Conservation (phyloP, 2,888 invertebrate genomes). For the Galeopsomyia nigrocyanea region DNA sequence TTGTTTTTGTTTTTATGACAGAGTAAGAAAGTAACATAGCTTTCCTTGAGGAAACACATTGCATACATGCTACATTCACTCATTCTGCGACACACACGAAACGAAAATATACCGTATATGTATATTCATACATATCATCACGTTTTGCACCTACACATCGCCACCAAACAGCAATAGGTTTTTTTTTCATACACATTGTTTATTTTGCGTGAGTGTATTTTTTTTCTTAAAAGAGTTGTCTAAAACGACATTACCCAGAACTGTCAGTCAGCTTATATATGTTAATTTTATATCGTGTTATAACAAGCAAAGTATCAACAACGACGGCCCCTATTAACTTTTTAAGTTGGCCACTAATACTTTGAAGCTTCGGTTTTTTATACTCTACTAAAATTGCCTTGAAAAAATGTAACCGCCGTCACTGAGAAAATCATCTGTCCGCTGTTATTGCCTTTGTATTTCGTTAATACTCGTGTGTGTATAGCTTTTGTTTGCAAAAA, state of each 20-base stretch:
- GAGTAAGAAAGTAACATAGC: conserved; percentile 24
- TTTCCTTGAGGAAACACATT: conserved; percentile 38
- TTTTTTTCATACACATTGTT: conserved; percentile 28
- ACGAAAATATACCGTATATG: conserved; percentile 28
- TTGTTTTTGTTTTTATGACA: conserved; percentile 29
- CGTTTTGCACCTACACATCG: conserved; percentile 45
- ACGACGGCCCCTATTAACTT: conserved; percentile 52
- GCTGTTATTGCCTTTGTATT: conserved; percentile 38
- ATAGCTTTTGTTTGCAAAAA: neutral
- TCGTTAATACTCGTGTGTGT: conserved; percentile 26
- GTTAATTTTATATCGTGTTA: conserved; percentile 26
- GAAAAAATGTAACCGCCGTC: conserved; percentile 22
- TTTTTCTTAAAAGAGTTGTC: conserved; percentile 56
- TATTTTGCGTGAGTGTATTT: conserved; percentile 4
- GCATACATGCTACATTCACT: conserved; percentile 31
- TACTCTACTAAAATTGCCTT: conserved; percentile 30
- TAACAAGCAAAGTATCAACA: conserved; percentile 59
- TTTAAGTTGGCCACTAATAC: conserved; percentile 52
- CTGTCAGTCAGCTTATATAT: conserved; percentile 60
- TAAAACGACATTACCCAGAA: conserved; percentile 58
- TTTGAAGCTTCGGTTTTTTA: conserved; percentile 38
- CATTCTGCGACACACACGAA: conserved; percentile 43
- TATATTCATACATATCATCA: conserved; percentile 39
- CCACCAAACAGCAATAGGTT: conserved; percentile 57
- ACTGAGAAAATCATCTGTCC: conserved; percentile 10